These are phyloP conservation scores for Percopsis omiscomaycus DNA, from an alignment of 2,797 vertebrate genomes.

Conservation along the genomic window DNA sequence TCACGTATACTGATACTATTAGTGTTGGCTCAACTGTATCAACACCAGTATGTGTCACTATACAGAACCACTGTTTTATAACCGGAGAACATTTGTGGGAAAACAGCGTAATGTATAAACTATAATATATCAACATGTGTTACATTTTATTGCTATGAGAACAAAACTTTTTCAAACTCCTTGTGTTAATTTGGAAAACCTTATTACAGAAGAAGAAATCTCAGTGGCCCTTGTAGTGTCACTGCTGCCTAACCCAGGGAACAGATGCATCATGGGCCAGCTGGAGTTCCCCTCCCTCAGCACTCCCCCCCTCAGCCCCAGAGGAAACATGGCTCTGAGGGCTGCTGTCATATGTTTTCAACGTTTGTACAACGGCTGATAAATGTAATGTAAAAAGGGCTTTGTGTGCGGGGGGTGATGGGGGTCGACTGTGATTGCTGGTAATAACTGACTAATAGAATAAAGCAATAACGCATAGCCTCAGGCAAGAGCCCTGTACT, in stretches of 20 bases:
- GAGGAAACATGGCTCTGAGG: constrained; percentile 77
- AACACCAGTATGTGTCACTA: too few relatives aligned
- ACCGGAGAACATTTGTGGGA: too few relatives aligned
- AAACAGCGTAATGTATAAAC: too few relatives aligned
- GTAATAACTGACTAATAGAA: constrained; percentile 88
- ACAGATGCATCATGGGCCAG: constrained; percentile 78
- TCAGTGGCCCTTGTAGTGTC: constrained; percentile 72
- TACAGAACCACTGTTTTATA: too few relatives aligned
- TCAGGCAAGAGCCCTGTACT: constrained; percentile 69
- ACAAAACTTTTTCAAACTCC: neutral
- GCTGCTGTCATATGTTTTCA: constrained; percentile 79
- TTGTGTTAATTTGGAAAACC: constrained; percentile 10
- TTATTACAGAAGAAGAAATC: constrained; percentile 51
- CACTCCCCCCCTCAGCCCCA: constrained; percentile 61
- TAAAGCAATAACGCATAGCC: constrained; percentile 83
- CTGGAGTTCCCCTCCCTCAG: constrained; percentile 66
- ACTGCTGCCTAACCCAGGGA: constrained; percentile 60
- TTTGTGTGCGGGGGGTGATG: constrained; percentile 69
- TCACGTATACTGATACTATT: too few relatives aligned
- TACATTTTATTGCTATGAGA: too few relatives aligned
- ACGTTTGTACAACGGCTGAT: constrained; percentile 81
- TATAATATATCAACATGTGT: too few relatives aligned
- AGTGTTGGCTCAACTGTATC: too few relatives aligned
- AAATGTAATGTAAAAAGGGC: constrained; percentile 80
- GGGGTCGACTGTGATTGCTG: constrained; percentile 81